Percentiles rank a stretch among this genome's conserved stretches.
Conservation (phyloP, 2,888 invertebrate species). For the Cheilosia urbana region DNA sequence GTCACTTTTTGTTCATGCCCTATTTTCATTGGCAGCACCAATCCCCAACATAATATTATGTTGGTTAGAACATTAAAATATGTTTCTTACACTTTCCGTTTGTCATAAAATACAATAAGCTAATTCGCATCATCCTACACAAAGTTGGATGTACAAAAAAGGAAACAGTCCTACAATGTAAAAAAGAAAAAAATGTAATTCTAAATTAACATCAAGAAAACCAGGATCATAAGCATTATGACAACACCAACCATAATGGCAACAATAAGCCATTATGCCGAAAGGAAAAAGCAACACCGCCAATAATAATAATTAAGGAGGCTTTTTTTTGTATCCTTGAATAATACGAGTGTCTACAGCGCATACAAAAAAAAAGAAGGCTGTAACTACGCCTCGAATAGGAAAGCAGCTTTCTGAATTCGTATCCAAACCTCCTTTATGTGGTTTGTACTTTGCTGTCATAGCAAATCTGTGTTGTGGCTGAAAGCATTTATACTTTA, state of each 20-base stretch:
- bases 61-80: not conserved
- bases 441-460: conserved; percentile 18
- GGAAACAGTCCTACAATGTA: conserved; percentile 15
- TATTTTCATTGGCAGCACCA: conserved; percentile 47
- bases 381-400: conserved; percentile 7
- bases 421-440: not conserved
- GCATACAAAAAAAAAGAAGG: conserved; percentile 4
- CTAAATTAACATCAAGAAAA: conserved; percentile 4
- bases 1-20: conserved; percentile 47
- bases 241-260: conserved; percentile 54
- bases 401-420: not conserved
- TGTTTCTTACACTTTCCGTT: conserved; percentile 40
- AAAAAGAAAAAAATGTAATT: conserved; percentile 14
- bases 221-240: conserved; percentile 48
- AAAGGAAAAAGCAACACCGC: conserved; percentile 49
- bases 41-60: not conserved
- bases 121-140: conserved; percentile 38
- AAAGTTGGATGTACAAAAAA: conserved; percentile 7
- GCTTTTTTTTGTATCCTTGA: conserved; percentile 2
- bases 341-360: not conserved
- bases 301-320: conserved; percentile 66
- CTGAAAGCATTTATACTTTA: conserved; percentile 30
- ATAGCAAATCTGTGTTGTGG: conserved; percentile 18
- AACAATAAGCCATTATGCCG: conserved; percentile 63
- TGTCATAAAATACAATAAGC: conserved; percentile 49